Conservation (phyloP, 1,140 invertebrate species). For the Glomeris maerens region DNA sequence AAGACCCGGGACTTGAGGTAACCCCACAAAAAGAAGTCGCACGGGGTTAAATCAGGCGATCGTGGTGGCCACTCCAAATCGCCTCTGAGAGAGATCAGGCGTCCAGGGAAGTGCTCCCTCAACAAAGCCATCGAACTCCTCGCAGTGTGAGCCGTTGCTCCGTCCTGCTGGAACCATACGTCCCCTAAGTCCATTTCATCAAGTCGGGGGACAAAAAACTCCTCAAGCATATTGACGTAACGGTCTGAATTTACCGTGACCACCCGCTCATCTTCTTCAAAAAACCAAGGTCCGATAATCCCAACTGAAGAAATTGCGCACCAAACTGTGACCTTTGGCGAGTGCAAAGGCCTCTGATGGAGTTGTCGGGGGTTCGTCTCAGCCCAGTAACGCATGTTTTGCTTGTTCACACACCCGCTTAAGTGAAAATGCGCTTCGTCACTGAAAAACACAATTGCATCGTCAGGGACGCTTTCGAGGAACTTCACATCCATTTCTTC, state of each 20-base stretch:
- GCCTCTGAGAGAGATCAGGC: conserved; percentile 16
- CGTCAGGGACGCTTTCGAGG: no score
- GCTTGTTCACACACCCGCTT: no score
- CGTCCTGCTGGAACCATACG: conserved; percentile 20
- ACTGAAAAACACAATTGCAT: no score
- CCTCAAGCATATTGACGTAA: conserved; percentile 15
- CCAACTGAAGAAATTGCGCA: conserved; percentile 26
- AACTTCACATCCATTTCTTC: no score
- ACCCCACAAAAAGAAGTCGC: conserved; percentile 2
- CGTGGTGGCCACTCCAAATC: conserved; percentile 15
- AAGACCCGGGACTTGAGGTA: background rate
- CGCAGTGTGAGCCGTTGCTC: conserved; percentile 16
- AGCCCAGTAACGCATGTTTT: no score
- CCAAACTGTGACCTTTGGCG: conserved; percentile 26
- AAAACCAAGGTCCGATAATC: conserved; percentile 24
- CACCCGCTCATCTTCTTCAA: conserved; percentile 8
- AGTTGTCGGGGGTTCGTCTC: conserved; percentile 22
- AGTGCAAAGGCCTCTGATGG: conserved; percentile 25
- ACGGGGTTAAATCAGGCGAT: conserved; percentile 1
- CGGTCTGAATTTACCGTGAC: conserved; percentile 16
- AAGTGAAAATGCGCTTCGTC: no score
- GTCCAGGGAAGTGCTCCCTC: conserved; percentile 16
- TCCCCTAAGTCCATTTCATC: conserved; percentile 11
- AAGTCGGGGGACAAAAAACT: conserved; percentile 15
- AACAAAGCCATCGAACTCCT: conserved; percentile 15